A percentile compares a stretch with the other conserved stretches of the same genome.
phyloP scores from a whole-genome alignment of 2,888 invertebrate genomes.

The Agapostemon virescens region DNA sequence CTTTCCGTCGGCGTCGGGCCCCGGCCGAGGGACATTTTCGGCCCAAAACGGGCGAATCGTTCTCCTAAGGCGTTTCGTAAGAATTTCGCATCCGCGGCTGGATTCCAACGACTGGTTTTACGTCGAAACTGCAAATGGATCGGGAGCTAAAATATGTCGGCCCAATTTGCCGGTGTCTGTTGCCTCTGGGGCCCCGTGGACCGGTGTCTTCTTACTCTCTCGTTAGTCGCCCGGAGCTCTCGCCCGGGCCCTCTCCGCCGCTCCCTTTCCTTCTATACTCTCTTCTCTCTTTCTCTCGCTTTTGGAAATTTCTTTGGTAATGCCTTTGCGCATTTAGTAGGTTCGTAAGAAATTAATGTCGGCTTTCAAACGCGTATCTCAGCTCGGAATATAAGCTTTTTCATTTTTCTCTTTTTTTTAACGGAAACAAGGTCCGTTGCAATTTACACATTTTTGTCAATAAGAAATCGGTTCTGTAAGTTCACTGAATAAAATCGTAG shows the following conservation, averaged over 20 bases:
- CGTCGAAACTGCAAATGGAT: slow-evolving; percentile 71
- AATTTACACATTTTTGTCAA: no score
- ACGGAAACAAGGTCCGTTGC: no score
- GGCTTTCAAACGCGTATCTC: no score
- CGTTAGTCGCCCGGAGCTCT: slow-evolving; percentile 62
- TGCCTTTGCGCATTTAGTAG: background rate
- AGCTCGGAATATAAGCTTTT: no score
- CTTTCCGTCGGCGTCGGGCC: slow-evolving; percentile 28
- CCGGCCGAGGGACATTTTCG: slow-evolving; percentile 40
- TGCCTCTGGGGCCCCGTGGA: slow-evolving; percentile 67
- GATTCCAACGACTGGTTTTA: slow-evolving; percentile 75
- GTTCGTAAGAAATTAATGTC: no score
- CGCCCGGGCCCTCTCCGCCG: slow-evolving; percentile 13
- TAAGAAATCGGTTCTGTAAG: no score
- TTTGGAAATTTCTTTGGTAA: background rate
- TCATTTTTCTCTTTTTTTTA: no score
- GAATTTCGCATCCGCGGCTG: slow-evolving; percentile 70
- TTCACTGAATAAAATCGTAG: no score
- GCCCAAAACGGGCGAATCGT: slow-evolving; percentile 56
- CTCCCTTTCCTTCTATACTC: background rate
- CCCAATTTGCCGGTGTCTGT: slow-evolving; percentile 76
- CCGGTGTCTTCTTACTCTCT: slow-evolving; percentile 62
- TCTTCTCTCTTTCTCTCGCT: slow-evolving; percentile 6
- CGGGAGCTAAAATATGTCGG: slow-evolving; percentile 74
- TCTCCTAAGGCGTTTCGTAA: slow-evolving; percentile 70